Evolutionary conservation across 1,140 invertebrate genomes (phyloP).

Genomic region (Macrobrachium rosenbergii): DNA sequence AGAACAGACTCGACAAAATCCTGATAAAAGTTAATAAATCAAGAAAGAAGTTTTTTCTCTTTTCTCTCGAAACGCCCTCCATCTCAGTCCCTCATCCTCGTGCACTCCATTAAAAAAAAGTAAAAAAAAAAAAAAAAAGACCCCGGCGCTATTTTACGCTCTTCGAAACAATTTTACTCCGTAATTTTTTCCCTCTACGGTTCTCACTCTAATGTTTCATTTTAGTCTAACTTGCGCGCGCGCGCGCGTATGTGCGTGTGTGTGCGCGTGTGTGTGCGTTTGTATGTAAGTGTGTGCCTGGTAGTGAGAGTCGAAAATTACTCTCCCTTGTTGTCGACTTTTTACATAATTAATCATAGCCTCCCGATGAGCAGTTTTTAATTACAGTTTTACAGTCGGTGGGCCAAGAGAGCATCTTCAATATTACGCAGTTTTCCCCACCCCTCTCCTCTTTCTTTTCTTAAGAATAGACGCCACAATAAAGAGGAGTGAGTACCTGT

Average conservation of each 20-base stretch:
- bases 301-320: slow-evolving; percentile 39
- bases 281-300: not conserved
- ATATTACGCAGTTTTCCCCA: not conserved
- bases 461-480: too few species aligned
- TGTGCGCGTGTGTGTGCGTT: too few species aligned
- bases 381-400: slow-evolving; percentile 42
- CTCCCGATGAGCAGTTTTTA: slow-evolving; percentile 55
- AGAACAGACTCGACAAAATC: too few species aligned
- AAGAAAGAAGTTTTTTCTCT: too few species aligned
- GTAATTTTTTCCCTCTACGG: slow-evolving; percentile 41
- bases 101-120: too few species aligned
- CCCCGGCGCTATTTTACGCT: slow-evolving; percentile 54
- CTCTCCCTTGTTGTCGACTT: slow-evolving; percentile 54
- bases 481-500: too few species aligned
- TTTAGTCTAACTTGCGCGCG: slow-evolving; percentile 3
- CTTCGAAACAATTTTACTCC: slow-evolving; percentile 52
- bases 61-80: not conserved
- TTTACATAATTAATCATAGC: slow-evolving; percentile 53
- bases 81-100: too few species aligned
- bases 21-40: too few species aligned
- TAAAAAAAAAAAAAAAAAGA: slow-evolving; percentile 8
- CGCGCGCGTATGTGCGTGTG: too few species aligned
- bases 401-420: not conserved
- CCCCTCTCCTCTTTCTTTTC: not conserved
- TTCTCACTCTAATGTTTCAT: not conserved